Evolutionary conservation across 2,888 invertebrate species (phyloP).

Genomic region (Spodoptera littoralis): DNA sequence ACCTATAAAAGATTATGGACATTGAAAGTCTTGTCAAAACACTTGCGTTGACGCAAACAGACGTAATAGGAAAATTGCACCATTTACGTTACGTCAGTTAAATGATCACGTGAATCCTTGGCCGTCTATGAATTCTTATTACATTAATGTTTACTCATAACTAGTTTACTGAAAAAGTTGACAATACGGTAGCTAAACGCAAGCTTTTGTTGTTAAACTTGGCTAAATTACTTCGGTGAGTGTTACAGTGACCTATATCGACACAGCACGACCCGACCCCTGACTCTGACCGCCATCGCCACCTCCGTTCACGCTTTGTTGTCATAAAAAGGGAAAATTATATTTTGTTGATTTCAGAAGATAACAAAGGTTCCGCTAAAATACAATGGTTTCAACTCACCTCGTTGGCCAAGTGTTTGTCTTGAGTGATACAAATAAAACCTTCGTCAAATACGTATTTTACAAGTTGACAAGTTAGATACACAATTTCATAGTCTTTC

Average conservation of each 20-base stretch:
- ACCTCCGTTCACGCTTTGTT: constrained; percentile 37
- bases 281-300: constrained; percentile 36
- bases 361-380: constrained; percentile 15
- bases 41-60: no score
- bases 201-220: constrained; percentile 55
- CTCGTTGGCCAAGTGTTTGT: constrained; percentile 6
- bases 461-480: no score
- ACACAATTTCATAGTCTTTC: no score
- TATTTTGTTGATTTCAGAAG: constrained; percentile 22
- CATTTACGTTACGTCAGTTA: no score
- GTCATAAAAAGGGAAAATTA: constrained; percentile 28
- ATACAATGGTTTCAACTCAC: constrained; percentile 2
- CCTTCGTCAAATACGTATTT: neutral
- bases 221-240: constrained; percentile 53
- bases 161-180: constrained; percentile 5
- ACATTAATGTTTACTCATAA: neutral
- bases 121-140: neutral
- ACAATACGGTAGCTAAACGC: constrained; percentile 61
- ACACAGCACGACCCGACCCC: constrained; percentile 30
- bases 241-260: constrained; percentile 60
- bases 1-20: no score
- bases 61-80: no score
- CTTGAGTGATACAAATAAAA: constrained; percentile 10
- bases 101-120: no score
- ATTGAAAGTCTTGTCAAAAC: no score